Evolutionary conservation across 2,113 vertebrate genomes (phyloP).

Genomic region (Mobula birostris): DNA sequence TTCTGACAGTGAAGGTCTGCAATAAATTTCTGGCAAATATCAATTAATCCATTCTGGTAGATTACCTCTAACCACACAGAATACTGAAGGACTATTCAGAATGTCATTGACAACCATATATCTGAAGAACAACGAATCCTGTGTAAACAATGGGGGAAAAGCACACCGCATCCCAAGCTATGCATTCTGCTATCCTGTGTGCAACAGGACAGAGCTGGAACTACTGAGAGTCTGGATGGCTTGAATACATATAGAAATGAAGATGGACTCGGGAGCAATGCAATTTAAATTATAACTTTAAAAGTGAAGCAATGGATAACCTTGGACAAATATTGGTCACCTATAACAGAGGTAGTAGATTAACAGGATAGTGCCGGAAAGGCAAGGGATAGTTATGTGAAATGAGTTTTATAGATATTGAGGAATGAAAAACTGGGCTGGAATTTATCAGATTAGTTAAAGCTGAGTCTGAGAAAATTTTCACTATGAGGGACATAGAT

Average conservation of each 20-base stretch:
- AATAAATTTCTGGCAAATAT: too few relatives aligned
- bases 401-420: neutral
- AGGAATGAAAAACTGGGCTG: neutral
- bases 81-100: too few relatives aligned
- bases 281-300: neutral
- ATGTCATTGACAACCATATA: too few relatives aligned
- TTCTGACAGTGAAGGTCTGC: too few relatives aligned
- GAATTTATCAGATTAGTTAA: neutral
- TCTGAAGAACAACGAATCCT: too few relatives aligned
- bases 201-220: too few relatives aligned
- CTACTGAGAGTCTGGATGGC: neutral
- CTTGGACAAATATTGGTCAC: neutral
- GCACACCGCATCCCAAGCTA: too few relatives aligned
- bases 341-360: neutral
- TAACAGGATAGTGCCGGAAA: neutral
- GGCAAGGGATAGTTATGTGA: neutral
- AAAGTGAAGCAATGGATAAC: neutral
- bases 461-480: neutral
- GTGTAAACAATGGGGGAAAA: too few relatives aligned
- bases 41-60: too few relatives aligned
- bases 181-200: too few relatives aligned
- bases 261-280: neutral
- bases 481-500: too few relatives aligned
- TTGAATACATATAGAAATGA: neutral
- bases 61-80: too few relatives aligned